Evolutionary conservation across 2,888 invertebrate genomes (phyloP).

Genomic region (Koerneria pararmatus): DNA sequence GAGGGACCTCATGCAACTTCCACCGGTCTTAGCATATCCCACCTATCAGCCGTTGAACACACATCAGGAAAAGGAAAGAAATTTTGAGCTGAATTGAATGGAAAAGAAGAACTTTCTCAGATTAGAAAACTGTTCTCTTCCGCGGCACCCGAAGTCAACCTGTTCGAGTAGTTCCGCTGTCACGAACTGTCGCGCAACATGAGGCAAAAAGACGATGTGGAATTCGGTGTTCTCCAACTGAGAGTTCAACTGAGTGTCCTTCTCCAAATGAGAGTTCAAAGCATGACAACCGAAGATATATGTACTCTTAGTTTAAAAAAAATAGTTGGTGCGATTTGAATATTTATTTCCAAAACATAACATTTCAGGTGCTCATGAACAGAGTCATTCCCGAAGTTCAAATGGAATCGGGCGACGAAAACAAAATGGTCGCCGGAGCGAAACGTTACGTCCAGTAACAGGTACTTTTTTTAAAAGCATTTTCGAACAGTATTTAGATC

Average conservation of each 20-base stretch:
- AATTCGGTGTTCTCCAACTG: neutral
- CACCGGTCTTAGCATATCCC: too few species aligned
- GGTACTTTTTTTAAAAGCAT: neutral
- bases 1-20: too few species aligned
- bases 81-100: too few species aligned
- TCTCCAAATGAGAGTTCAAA: too few species aligned
- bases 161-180: neutral
- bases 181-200: constrained; percentile 7
- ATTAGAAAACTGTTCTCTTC: neutral
- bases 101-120: too few species aligned
- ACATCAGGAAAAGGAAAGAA: too few species aligned
- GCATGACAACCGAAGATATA: too few species aligned
- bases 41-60: too few species aligned
- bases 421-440: neutral
- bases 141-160: neutral
- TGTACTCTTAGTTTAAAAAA: too few species aligned
- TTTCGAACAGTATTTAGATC: neutral
- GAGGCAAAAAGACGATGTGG: neutral
- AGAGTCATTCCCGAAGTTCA: neutral
- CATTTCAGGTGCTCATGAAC: neutral
- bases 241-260: too few species aligned
- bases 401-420: too few species aligned
- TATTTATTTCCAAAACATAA: neutral
- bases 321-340: too few species aligned
- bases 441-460: neutral